phyloP scores from a whole-genome alignment of 1,140 invertebrate genomes.

The Drosophila aff. region DNA sequence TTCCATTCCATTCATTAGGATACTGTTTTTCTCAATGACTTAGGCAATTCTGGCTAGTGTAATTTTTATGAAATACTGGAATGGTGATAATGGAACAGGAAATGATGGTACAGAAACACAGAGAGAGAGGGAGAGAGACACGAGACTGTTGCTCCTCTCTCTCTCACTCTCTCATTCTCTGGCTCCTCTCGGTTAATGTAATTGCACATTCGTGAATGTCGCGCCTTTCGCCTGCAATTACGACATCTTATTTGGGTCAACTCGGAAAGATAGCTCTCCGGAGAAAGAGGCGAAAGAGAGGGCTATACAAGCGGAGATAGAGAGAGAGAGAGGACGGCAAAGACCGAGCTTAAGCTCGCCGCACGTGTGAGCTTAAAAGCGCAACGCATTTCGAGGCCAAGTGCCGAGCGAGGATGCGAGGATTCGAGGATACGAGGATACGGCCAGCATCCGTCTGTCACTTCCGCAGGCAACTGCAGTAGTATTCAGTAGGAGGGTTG shows the following conservation, averaged over 20 bases:
- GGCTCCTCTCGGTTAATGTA: constrained; percentile 56
- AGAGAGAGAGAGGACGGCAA: constrained; percentile 19
- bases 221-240: constrained; percentile 78
- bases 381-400: constrained; percentile 80
- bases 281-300: constrained; percentile 26
- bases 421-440: constrained; percentile 48
- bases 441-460: constrained; percentile 59
- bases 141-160: constrained; percentile 56
- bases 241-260: constrained; percentile 82
- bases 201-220: constrained; percentile 75
- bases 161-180: constrained; percentile 12
- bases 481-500: constrained; percentile 1
- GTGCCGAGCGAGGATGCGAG: constrained; percentile 53
- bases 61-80: constrained; percentile 54
- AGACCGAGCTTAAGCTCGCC: constrained; percentile 49
- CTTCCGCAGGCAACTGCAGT: constrained; percentile 63
- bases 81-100: constrained; percentile 39
- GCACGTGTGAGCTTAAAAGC: constrained; percentile 82
- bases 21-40: background rate
- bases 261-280: constrained; percentile 44
- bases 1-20: background rate
- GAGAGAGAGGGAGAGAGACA: constrained; percentile 15
- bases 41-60: background rate
- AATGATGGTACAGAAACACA: constrained; percentile 22
- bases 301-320: constrained; percentile 6